Conservation (phyloP, 2,888 invertebrate genomes). For the Ptycholaimellus sp. region DNA sequence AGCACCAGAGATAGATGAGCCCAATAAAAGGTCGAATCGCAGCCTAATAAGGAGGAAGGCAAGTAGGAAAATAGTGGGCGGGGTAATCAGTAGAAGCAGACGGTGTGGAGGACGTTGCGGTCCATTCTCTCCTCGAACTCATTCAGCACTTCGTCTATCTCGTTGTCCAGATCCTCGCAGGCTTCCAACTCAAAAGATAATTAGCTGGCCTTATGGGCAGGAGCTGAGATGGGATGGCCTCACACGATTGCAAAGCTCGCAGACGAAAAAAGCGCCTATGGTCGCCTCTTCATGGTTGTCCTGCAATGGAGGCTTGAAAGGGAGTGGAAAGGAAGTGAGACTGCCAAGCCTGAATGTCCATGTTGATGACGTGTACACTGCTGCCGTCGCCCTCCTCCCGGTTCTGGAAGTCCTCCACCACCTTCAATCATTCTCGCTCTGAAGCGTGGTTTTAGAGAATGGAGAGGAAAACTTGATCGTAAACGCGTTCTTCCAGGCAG, state of each 20-base stretch:
- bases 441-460: too few species aligned
- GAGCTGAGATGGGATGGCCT: too few species aligned
- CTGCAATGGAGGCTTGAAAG: too few species aligned
- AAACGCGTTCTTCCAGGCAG: slow-evolving; percentile 90
- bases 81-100: slow-evolving; percentile 82
- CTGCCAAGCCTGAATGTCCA: too few species aligned
- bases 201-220: slow-evolving; percentile 1
- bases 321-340: too few species aligned
- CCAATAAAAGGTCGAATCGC: too few species aligned
- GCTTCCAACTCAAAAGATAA: slow-evolving; percentile 44
- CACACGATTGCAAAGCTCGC: slow-evolving; percentile 74
- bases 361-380: slow-evolving; percentile 82
- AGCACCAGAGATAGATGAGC: too few species aligned
- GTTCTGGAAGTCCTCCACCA: slow-evolving; percentile 36
- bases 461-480: slow-evolving; percentile 48
- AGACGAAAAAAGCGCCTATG: slow-evolving; percentile 86
- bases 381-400: slow-evolving; percentile 48
- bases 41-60: too few species aligned
- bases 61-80: too few species aligned
- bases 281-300: slow-evolving; percentile 99
- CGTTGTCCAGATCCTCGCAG: slow-evolving; percentile 78
- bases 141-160: slow-evolving; percentile 79
- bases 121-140: slow-evolving; percentile 67
- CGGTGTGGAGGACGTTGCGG: slow-evolving; percentile 66
- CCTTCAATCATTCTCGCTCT: too few species aligned